These are phyloP conservation scores for Drosophila mercatorum DNA, from an alignment of 2,888 invertebrate genomes.

Conservation along the genomic window DNA sequence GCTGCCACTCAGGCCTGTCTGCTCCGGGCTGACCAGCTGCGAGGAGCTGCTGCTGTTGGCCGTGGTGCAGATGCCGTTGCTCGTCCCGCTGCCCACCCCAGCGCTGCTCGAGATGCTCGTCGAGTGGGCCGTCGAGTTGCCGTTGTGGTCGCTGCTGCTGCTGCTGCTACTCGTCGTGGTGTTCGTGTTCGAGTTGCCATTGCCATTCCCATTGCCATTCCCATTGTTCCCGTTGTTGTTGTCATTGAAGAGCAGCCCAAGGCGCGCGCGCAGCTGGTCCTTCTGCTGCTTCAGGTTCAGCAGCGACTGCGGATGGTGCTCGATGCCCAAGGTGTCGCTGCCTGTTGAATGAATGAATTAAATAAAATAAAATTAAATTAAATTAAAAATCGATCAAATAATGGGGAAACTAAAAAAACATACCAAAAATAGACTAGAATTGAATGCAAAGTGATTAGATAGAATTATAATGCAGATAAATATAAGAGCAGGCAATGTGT, in stretches of 20 bases:
- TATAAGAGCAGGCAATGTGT: too few species aligned
- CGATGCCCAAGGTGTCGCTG: constrained; percentile 71
- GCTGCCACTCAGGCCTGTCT: constrained; percentile 79
- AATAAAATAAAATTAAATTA: not conserved
- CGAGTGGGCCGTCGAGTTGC: constrained; percentile 69
- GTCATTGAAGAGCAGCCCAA: constrained; percentile 78
- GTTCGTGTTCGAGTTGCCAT: constrained; percentile 65
- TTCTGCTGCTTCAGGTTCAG: constrained; percentile 81
- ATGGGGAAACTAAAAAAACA: too few species aligned
- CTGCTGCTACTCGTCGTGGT: too few species aligned
- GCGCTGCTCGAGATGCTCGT: constrained; percentile 66
- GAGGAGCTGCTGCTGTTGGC: constrained; percentile 63
- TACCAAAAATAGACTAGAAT: not conserved
- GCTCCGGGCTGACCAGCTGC: constrained; percentile 82
- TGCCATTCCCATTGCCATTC: constrained; percentile 62
- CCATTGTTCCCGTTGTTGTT: constrained; percentile 70
- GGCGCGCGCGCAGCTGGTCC: constrained; percentile 82
- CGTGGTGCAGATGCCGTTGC: constrained; percentile 21
- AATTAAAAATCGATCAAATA: not conserved
- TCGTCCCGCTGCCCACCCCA: constrained; percentile 31
- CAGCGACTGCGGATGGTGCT: constrained; percentile 62
- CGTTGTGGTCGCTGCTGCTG: constrained; percentile 68
- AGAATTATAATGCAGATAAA: not conserved
- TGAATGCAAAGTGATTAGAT: not conserved
- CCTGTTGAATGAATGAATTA: constrained; percentile 45